Evolutionary conservation across 1,140 invertebrate species (phyloP), one percentile per base, ranked within the genome.

Genomic region (Oryctes rhinoceros): DNA sequence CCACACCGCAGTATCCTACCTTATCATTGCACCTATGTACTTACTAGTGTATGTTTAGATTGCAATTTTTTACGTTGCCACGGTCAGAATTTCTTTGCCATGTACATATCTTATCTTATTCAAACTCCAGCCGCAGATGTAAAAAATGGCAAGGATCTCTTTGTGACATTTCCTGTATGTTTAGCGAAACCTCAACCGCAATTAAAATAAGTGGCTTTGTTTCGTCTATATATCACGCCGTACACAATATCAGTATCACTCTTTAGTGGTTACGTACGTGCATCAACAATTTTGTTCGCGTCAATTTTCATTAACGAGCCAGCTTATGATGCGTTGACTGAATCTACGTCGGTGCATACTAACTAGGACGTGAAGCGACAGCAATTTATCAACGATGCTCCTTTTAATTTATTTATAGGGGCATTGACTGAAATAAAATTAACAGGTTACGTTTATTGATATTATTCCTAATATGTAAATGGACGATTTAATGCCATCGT

Each of bases 381-480:
- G 35, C 7, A 71, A 9, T 71, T 71, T 30, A 71, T 71, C 37
- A 71, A 71, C 65, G 65, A 13, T 71, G 5, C 65, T 71, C 11
- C 24, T 35, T 11, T 71, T 71, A 35, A 71, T 71, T 71, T 71
- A 35, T 71, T 71, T 20, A 71, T 71, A 71, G 20, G 65, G 65
- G 65, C 65, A 37, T 71, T 24, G 13, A 71, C 65, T 24, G 13
- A 59, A n/a, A 59, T 59, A 59, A 59, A 71, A 71, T 30, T 35
- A 30, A 37, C 20, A 71, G 11, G 24, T 71, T 71, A 35, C 4
- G 13, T 71, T 71, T 71, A 71, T 35, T 71, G 65, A 24, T 13
- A 18, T 18, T 59, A 59, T 59, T 59, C 6, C 53, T 59, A 59
- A n/a, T 59, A 59, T 18, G 53, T 59, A 59, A 59, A 59, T 59